Conservation (phyloP, 30 jellyfish, hydroid and myxozoan genomes). For the Hydractinia symbiolongicarpus region DNA sequence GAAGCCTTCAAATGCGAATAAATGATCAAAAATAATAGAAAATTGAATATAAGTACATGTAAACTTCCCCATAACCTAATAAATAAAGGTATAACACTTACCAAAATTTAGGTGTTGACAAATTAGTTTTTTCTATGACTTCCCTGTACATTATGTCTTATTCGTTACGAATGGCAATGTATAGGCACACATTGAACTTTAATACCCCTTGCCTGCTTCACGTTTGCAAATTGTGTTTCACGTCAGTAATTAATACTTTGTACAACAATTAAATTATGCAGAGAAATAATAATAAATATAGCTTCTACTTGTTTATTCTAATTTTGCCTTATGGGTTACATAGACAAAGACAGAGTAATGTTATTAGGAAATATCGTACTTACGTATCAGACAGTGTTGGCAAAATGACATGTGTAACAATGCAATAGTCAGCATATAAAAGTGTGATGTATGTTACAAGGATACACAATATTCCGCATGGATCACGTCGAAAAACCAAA, state of each 20-base stretch:
- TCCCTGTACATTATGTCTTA: too few relatives aligned
- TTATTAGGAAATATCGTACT: neutral
- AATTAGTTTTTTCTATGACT: neutral
- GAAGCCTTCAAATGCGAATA: conserved; percentile 87
- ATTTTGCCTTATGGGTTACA: neutral
- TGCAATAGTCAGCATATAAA: conserved; percentile 77
- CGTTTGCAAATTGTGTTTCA: too few relatives aligned
- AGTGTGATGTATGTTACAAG: conserved; percentile 56
- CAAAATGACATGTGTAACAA: conserved; percentile 47
- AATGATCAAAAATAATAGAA: conserved; percentile 52
- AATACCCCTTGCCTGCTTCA: too few relatives aligned
- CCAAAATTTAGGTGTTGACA: too few relatives aligned
- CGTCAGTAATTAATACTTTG: too few relatives aligned
- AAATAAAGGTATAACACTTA: neutral
- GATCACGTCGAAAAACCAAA: conserved; percentile 69
- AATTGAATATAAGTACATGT: conserved; percentile 68
- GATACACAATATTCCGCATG: conserved; percentile 79
- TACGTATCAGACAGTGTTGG: conserved; percentile 77
- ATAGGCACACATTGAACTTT: too few relatives aligned
- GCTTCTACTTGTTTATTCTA: too few relatives aligned
- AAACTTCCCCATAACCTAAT: conserved; percentile 89
- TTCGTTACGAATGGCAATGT: too few relatives aligned
- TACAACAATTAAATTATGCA: too few relatives aligned
- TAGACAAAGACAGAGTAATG: neutral
- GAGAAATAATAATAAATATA: too few relatives aligned